These are phyloP conservation scores for Ashinkailepas kermadecensis DNA, from an alignment of 2,888 invertebrate species.

Conservation along the genomic window DNA sequence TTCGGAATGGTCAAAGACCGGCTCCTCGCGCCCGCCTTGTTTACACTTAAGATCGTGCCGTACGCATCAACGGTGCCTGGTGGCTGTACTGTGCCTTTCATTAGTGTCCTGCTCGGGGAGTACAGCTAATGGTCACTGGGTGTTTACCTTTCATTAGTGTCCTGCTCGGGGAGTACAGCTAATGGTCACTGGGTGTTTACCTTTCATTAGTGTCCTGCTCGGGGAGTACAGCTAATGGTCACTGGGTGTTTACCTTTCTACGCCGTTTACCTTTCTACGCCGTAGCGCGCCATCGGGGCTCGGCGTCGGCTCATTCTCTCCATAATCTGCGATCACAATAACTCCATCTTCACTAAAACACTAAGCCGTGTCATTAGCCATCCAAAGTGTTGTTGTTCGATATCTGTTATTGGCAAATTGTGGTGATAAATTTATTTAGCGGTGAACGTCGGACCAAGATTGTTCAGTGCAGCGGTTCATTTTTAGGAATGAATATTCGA, in stretches of 20 bases:
- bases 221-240: neutral
- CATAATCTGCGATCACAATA: neutral
- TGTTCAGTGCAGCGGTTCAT: too few relatives aligned
- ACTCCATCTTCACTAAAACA: constrained; percentile 1
- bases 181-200: neutral
- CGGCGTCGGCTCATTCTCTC: too few relatives aligned
- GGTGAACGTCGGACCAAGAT: too few relatives aligned
- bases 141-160: neutral
- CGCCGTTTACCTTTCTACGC: neutral
- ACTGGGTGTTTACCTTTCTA: neutral
- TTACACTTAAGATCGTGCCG: too few relatives aligned
- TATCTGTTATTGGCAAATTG: constrained; percentile 3
- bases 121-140: neutral
- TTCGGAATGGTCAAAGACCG: neutral
- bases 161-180: neutral
- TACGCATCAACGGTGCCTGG: neutral
- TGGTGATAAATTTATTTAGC: neutral
- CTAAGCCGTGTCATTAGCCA: neutral
- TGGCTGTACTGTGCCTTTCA: neutral
- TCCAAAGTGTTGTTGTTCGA: neutral
- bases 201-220: neutral
- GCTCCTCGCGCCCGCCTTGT: neutral
- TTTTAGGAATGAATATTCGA: too few relatives aligned
- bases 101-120: neutral
- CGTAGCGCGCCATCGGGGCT: neutral